Conservation (phyloP, 1,140 invertebrate genomes). For the Battus philenor region DNA sequence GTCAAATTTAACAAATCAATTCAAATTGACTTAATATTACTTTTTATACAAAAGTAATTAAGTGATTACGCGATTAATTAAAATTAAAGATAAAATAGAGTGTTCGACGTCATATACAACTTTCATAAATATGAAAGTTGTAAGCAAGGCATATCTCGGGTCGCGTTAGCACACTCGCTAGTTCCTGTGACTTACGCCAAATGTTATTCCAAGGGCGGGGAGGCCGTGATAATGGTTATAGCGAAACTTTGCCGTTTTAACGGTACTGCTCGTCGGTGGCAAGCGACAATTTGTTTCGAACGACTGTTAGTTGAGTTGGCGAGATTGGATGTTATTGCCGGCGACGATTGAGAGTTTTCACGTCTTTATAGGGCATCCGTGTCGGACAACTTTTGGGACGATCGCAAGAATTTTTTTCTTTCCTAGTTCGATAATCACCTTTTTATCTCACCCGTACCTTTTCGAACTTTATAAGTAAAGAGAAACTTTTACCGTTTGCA, state of each 20-base stretch:
- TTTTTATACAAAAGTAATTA: too few species aligned
- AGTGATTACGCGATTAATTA: too few species aligned
- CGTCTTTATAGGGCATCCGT: slow-evolving; percentile 21
- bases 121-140: too few species aligned
- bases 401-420: not conserved
- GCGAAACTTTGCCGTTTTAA: slow-evolving; percentile 57
- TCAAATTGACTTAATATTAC: too few species aligned
- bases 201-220: slow-evolving; percentile 38
- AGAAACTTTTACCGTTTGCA: not conserved
- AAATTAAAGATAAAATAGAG: too few species aligned
- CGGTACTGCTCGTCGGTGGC: slow-evolving; percentile 36
- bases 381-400: too few species aligned
- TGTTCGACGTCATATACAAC: too few species aligned
- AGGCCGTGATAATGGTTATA: slow-evolving; percentile 69
- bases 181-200: slow-evolving; percentile 27
- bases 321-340: slow-evolving; percentile 48
- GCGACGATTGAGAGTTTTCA: slow-evolving; percentile 39
- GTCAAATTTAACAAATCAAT: too few species aligned
- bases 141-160: slow-evolving; percentile 2
- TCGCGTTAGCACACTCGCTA: slow-evolving; percentile 18
- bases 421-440: not conserved
- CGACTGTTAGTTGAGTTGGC: slow-evolving; percentile 32
- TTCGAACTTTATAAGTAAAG: not conserved
- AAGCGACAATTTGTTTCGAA: slow-evolving; percentile 55
- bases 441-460: not conserved